These are phyloP conservation scores for Tolypeutes matacus DNA, from an alignment of 2,797 vertebrate genomes.

Conservation along the genomic window DNA sequence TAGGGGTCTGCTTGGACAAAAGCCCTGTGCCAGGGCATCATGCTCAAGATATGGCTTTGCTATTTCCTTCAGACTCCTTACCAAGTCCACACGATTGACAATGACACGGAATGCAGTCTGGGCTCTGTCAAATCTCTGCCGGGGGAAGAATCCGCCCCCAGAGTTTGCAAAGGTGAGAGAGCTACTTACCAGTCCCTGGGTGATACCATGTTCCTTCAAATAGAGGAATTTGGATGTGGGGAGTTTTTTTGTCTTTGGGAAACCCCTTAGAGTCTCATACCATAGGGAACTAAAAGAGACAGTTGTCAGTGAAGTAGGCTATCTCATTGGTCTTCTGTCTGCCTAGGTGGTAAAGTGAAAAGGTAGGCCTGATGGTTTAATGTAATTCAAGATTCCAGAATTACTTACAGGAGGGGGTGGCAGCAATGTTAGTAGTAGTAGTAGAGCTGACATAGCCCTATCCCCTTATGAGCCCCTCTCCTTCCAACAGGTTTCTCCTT, in stretches of 20 bases:
- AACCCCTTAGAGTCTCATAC: constrained; percentile 8
- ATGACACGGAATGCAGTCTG: constrained; percentile 99
- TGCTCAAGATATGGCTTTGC: constrained; percentile 46
- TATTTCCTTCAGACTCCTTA: constrained; percentile 92
- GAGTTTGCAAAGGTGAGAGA: constrained; percentile 95
- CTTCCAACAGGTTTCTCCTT: constrained; percentile 94
- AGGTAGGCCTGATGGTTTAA: not conserved
- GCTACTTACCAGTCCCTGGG: not conserved
- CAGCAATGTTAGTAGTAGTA: not conserved
- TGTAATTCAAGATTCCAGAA: not conserved
- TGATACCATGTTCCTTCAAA: not conserved
- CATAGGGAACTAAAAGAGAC: constrained; percentile 35
- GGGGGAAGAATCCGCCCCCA: constrained; percentile 98
- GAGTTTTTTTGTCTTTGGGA: constrained; percentile 22
- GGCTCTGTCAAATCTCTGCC: constrained; percentile 98
- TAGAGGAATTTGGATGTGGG: not conserved
- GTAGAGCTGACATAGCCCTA: not conserved
- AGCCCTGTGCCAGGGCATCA: not conserved
- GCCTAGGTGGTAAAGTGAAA: not conserved
- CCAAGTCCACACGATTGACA: constrained; percentile 97
- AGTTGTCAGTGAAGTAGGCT: not conserved
- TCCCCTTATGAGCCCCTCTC: constrained; percentile 1
- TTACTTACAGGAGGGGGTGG: not conserved
- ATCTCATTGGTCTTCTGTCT: not conserved
- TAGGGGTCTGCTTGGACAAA: not conserved